phyloP scores from a whole-genome alignment of 2,888 invertebrate species.

The Dioctria linearis region DNA sequence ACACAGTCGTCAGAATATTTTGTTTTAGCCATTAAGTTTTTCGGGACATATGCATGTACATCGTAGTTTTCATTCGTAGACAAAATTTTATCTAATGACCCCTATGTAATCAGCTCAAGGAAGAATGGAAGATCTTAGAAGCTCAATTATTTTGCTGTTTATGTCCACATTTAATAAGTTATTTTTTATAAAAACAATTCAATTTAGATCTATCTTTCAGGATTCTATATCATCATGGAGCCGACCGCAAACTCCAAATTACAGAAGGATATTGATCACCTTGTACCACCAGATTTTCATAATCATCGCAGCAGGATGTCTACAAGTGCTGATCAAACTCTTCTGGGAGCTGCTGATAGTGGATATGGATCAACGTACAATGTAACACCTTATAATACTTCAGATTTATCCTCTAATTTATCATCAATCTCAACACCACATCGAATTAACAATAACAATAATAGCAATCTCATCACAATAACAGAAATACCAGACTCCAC shows the following conservation, averaged over 20 bases:
- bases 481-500: conserved; percentile 17
- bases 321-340: conserved; percentile 17
- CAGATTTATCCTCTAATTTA: conserved; percentile 36
- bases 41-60: too few relatives aligned
- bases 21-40: too few relatives aligned
- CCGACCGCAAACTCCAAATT: conserved; percentile 41
- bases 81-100: too few relatives aligned
- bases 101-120: too few relatives aligned
- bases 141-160: too few relatives aligned
- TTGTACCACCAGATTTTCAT: not conserved
- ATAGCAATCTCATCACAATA: conserved; percentile 42
- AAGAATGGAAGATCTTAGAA: too few relatives aligned
- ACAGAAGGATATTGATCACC: not conserved
- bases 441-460: not conserved
- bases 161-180: not conserved
- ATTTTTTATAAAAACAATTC: not conserved
- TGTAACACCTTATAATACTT: conserved; percentile 28
- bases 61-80: too few relatives aligned
- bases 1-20: too few relatives aligned
- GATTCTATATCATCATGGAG: conserved; percentile 45
- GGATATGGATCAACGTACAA: conserved; percentile 49
- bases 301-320: conserved; percentile 42
- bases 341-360: conserved; percentile 46
- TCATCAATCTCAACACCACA: conserved; percentile 31
- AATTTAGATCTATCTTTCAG: not conserved